Percentiles rank a stretch among this genome's conserved stretches.
Conservation (phyloP, 2,888 invertebrate genomes). For the Tanypteryx hageni region DNA sequence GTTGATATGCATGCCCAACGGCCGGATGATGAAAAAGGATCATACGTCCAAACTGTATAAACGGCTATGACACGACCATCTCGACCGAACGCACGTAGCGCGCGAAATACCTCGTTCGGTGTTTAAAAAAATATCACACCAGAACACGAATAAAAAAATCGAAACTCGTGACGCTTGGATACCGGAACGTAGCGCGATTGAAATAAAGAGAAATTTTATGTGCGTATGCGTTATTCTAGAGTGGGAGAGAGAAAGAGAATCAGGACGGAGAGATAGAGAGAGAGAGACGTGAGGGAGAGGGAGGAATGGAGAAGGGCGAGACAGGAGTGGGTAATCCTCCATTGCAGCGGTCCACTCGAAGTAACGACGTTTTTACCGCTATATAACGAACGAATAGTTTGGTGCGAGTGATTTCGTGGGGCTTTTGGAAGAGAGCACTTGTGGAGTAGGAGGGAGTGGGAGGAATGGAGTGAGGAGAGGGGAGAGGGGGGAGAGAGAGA, state of each 20-base stretch:
- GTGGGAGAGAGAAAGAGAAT: neutral
- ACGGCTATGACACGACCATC: neutral
- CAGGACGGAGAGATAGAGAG: slow-evolving; percentile 42
- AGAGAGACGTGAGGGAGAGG: neutral
- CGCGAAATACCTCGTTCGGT: neutral
- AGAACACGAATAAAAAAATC: neutral
- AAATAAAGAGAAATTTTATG: slow-evolving; percentile 41
- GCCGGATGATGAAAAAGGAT: neutral
- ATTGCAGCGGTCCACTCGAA: slow-evolving; percentile 27
- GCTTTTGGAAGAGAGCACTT: slow-evolving; percentile 41
- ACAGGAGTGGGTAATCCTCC: neutral
- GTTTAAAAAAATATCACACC: too few relatives aligned
- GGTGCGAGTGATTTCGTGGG: slow-evolving; percentile 52
- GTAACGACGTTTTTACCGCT: slow-evolving; percentile 56
- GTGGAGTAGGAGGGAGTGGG: slow-evolving; percentile 24
- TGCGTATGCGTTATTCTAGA: neutral
- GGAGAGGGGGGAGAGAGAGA: slow-evolving; percentile 34
- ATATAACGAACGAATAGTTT: slow-evolving; percentile 62
- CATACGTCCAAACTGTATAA: neutral
- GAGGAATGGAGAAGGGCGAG: neutral
- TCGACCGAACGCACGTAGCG: neutral
- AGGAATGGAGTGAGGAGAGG: slow-evolving; percentile 50
- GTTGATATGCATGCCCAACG: neutral
- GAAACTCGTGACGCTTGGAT: neutral
- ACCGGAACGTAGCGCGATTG: neutral